Base-by-base conservation (phyloP, 2,888 invertebrate species). In the Pachliopta kotzebuea region DNA sequence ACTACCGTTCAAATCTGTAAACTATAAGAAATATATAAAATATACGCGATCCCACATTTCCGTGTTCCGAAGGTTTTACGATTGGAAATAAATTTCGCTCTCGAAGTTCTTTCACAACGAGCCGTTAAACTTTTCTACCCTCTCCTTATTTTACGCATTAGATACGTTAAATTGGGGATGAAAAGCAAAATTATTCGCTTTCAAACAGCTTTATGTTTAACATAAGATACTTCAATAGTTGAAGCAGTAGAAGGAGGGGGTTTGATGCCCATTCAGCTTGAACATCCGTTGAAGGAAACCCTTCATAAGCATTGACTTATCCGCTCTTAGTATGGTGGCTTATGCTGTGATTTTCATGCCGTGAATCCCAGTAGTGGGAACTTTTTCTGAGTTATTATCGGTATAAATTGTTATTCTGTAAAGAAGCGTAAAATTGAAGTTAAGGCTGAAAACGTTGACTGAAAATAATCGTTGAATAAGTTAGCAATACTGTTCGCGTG, bases 381-480 rank as follows among this genome's bases (percentile, higher is more conserved):
- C 6, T 26, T 26, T 4, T 4, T 4, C 6, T 26, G 26, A 6
- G 26, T 6, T 6, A 26, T 26, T 26, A 3, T 26, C 26, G n/a
- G n/a, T n/a, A 26, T 4, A 26, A 4, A 26, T 26, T 26, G 26
- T 37, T 4, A 2, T 4, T 37, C 37, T 45, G 7, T n/a, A n/a
- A 6, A 18, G 9, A n/a, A 45, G 45, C 4, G n/a, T n/a, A n/a
- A n/a, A 45, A n/a, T 45, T 45, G 1, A 18, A 45, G 45, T 45
- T 18, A 1, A 18, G 42, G 11, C 37, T 37, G 37, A 37, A 37
- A 37, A 8, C 37, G 8, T 4, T 18, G n/a, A 6, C 45, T 45
- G 45, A 45, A n/a, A 45, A 45, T 45, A 45, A 45, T 45, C 45
- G 45, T 45, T 45, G 45, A n/a, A 45, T 45, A 45, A n/a, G 18